These are phyloP conservation scores for Prenolepis imparis DNA, from an alignment of 2,888 invertebrate genomes.

Conservation along the genomic window DNA sequence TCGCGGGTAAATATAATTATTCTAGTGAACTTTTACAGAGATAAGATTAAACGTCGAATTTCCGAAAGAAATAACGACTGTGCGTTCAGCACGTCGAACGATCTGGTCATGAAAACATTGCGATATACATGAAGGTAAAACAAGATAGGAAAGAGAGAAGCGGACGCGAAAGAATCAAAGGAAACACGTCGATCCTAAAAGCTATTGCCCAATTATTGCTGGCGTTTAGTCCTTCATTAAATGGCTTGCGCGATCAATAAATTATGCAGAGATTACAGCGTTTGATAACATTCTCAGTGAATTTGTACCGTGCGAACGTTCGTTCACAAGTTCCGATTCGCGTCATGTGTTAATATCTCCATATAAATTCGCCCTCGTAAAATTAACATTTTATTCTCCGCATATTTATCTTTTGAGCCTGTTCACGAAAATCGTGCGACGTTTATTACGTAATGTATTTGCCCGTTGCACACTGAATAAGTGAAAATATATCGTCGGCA, in stretches of 20 bases:
- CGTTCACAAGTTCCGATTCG: conserved; percentile 54
- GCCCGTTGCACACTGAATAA: background rate
- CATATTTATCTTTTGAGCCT: conserved; percentile 25
- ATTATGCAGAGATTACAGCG: conserved; percentile 50
- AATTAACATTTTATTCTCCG: conserved; percentile 21
- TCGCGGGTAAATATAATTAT: background rate
- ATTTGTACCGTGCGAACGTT: conserved; percentile 59
- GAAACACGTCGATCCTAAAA: conserved; percentile 48
- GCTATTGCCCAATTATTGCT: conserved; percentile 65
- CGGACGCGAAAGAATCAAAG: conserved; percentile 65
- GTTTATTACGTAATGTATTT: conserved; percentile 22
- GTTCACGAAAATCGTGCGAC: conserved; percentile 15
- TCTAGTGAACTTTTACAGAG: background rate
- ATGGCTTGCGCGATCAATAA: conserved; percentile 32
- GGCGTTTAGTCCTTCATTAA: conserved; percentile 51
- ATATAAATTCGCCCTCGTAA: background rate
- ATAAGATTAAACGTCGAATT: conserved; percentile 2
- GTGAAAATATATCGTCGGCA: conserved; percentile 27
- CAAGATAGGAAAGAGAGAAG: conserved; percentile 52
- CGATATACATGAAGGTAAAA: conserved; percentile 58
- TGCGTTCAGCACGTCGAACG: conserved; percentile 1
- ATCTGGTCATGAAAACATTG: conserved; percentile 65
- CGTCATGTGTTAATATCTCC: background rate
- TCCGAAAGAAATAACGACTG: background rate
- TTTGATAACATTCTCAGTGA: conserved; percentile 58